Evolutionary conservation across 64 coral and sea anemone species (phyloP).

Genomic region (Dendrophyllia cribrosa): DNA sequence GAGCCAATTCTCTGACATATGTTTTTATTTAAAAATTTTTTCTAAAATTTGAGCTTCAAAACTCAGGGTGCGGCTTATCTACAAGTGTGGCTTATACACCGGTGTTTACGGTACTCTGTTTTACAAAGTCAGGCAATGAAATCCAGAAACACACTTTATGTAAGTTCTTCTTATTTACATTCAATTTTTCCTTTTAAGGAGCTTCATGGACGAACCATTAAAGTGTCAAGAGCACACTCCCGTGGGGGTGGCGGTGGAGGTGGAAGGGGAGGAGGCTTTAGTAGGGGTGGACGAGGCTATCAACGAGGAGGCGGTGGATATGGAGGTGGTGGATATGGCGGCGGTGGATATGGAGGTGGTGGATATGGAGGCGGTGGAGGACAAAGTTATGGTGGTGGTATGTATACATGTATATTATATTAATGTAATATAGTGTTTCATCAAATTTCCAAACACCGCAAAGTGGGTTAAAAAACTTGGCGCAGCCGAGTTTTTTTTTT

Average conservation of each 20-base stretch:
- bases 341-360: background rate
- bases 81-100: too few relatives aligned
- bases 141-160: background rate
- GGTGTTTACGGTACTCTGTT: too few relatives aligned
- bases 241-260: conserved; percentile 25
- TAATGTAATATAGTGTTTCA: too few relatives aligned
- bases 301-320: background rate
- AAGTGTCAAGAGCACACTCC: conserved; percentile 32
- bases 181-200: conserved; percentile 7
- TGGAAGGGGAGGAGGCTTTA: conserved; percentile 18
- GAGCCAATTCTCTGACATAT: too few relatives aligned
- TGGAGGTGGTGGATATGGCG: background rate
- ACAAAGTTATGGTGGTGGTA: background rate
- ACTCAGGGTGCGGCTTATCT: too few relatives aligned
- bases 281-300: background rate
- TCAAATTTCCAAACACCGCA: too few relatives aligned
- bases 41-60: too few relatives aligned
- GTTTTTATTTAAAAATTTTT: too few relatives aligned
- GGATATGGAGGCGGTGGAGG: background rate
- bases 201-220: conserved; percentile 31
- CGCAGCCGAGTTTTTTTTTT: too few relatives aligned
- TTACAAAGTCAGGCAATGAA: background rate
- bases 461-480: too few relatives aligned
- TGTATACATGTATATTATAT: too few relatives aligned
- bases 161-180: background rate